Evolutionary conservation across 2,888 invertebrate species (phyloP), one percentile per base, ranked within the genome.

Genomic region (Torymus tubicola): DNA sequence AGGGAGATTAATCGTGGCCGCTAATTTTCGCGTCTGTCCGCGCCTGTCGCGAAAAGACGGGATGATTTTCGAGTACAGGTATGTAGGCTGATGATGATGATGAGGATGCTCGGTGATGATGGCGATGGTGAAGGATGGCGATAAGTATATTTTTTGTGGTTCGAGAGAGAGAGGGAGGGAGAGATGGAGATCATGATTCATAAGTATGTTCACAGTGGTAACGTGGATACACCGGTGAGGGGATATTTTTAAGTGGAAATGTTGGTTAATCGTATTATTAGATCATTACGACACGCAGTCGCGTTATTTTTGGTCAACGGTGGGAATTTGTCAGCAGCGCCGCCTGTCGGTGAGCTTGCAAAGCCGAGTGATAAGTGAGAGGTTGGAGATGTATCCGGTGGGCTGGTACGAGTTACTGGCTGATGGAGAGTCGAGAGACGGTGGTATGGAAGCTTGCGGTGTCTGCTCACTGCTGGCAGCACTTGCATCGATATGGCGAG

Each of bases 211-310:
- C 3, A 4, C 31, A 31, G 31, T 16, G 61, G 52, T 80, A 65
- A 64, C 31, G 31, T 70, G 60, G 70, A 64, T 55, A 58, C 21
- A 31, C 64, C 21, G 52, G 2, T 31, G 69, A 55, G 50, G 2
- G 60, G 57, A 8, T 80, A 80, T 80, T 80, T 80, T 72, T 57
- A 68, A 80, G 24, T 24, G 67, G 18, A 67, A 53, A 71, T 76
- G 57, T 76, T 76, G 80, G 80, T 72, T 76, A 57, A 42, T 50
- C 71, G 10, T 80, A 80, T 76, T 80, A 72, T 80, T 80, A 76
- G 76, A 72, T 52, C 68, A 68, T 80, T 80, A 80, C 76, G 72
- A 72, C 72, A 80, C 68, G 12, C 18, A 4, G 31, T 55, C 31
- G 72, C 55, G 76, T 70, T 80, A 68, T 76, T 80, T 80, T 76